Conservation (phyloP, 1,140 invertebrate species). For the Eriosoma lanigerum region DNA sequence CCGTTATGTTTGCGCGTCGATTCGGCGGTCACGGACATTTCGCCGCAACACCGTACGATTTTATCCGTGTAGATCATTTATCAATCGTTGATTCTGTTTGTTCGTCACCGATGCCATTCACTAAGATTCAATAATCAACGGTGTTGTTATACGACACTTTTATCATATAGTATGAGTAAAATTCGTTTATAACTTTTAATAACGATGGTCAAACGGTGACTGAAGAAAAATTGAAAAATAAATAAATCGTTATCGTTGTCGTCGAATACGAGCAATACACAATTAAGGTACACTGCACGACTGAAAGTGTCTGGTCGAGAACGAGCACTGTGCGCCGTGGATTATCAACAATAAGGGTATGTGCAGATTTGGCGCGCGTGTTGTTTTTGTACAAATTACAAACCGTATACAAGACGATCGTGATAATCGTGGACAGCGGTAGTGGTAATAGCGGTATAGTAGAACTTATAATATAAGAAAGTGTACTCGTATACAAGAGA, state of each 20-base stretch:
- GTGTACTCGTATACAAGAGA: conserved; percentile 6
- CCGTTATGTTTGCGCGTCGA: background rate
- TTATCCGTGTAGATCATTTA: background rate
- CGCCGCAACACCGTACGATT: background rate
- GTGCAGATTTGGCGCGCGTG: background rate
- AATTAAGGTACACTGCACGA: no score
- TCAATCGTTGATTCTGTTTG: background rate
- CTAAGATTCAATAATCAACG: background rate
- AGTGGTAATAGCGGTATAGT: background rate
- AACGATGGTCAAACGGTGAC: background rate
- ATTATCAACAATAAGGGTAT: background rate
- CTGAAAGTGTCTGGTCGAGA: background rate
- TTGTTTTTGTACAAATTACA: background rate
- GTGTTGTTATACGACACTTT: no score
- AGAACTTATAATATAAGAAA: conserved; percentile 17
- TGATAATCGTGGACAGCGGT: background rate
- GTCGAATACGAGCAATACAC: no score
- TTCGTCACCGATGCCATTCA: conserved; percentile 28
- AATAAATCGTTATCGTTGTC: no score
- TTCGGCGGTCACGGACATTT: background rate
- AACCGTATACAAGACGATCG: background rate
- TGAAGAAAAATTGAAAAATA: no score
- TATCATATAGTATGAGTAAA: no score
- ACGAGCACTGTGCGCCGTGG: background rate
- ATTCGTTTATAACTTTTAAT: no score